Percentiles rank a stretch among this genome's conserved stretches.
These are phyloP conservation scores for Zaprionus gabonicus DNA, from an alignment of 1,140 invertebrate species.

Conservation along the genomic window DNA sequence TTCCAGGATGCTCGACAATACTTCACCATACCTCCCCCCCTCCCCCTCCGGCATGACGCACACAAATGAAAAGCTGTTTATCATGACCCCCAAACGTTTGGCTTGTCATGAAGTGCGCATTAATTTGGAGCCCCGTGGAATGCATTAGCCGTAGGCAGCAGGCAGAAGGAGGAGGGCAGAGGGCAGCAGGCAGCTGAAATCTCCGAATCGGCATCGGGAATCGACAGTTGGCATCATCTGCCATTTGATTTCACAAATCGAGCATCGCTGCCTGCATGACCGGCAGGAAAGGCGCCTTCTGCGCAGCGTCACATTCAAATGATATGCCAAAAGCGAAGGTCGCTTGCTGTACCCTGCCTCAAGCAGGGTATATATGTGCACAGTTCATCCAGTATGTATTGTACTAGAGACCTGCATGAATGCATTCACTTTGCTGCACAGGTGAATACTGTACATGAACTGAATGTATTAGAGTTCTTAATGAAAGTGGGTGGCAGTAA, in stretches of 20 bases:
- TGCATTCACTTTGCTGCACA: no score
- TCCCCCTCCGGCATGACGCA: conserved; percentile 18
- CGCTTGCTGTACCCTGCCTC: background rate
- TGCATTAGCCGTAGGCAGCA: conserved; percentile 35
- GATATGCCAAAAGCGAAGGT: conserved; percentile 46
- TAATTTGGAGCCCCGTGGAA: conserved; percentile 54
- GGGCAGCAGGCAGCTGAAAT: background rate
- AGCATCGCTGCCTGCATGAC: conserved; percentile 51
- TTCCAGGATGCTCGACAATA: background rate
- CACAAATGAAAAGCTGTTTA: conserved; percentile 49
- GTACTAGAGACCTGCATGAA: no score
- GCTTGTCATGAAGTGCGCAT: conserved; percentile 68
- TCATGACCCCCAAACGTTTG: conserved; percentile 46
- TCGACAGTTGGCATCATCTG: background rate
- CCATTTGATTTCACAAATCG: background rate
- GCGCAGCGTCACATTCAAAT: conserved; percentile 62
- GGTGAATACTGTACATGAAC: no score
- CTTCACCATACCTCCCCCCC: background rate
- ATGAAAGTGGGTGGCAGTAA: no score
- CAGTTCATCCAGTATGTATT: no score
- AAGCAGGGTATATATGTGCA: no score
- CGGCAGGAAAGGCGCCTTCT: conserved; percentile 53
- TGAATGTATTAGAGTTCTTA: no score
- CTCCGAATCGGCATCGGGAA: conserved; percentile 2
- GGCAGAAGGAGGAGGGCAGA: background rate